phyloP scores from a whole-genome alignment of 1,140 invertebrate genomes.

The Macrocentrus cingulum region DNA sequence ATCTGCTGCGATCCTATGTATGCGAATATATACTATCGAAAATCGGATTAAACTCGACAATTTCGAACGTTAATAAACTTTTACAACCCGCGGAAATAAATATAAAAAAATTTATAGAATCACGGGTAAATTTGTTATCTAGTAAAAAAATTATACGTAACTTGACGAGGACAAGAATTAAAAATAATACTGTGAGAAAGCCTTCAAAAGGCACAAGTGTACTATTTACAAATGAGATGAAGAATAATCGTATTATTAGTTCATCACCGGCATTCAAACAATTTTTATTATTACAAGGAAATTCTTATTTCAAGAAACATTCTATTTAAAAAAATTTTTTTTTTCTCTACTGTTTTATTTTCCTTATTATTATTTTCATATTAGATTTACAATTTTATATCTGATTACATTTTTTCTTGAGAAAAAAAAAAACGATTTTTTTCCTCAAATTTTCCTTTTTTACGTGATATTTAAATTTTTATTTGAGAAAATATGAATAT shows the following conservation, averaged over 20 bases:
- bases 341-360: no score
- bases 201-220: not conserved
- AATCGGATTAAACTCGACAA: no score
- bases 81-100: constrained; percentile 9
- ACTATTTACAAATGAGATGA: not conserved
- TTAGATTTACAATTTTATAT: no score
- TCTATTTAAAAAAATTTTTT: no score
- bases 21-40: not conserved
- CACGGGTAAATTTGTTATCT: not conserved
- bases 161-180: constrained; percentile 4
- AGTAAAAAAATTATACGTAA: not conserved
- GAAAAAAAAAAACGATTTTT: no score
- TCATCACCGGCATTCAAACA: constrained; percentile 31
- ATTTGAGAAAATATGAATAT: no score
- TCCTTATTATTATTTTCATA: no score
- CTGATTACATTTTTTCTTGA: no score
- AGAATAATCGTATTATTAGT: constrained; percentile 26
- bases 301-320: not conserved
- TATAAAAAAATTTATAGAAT: constrained; percentile 8
- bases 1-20: not conserved
- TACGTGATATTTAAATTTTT: no score
- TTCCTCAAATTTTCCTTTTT: no score
- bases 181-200: not conserved
- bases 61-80: no score
- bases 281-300: constrained; percentile 24